A percentile compares a stretch with the other conserved stretches of the same genome.
Conservation (phyloP, 2,113 vertebrate species). For the Australoheros scitulus region DNA sequence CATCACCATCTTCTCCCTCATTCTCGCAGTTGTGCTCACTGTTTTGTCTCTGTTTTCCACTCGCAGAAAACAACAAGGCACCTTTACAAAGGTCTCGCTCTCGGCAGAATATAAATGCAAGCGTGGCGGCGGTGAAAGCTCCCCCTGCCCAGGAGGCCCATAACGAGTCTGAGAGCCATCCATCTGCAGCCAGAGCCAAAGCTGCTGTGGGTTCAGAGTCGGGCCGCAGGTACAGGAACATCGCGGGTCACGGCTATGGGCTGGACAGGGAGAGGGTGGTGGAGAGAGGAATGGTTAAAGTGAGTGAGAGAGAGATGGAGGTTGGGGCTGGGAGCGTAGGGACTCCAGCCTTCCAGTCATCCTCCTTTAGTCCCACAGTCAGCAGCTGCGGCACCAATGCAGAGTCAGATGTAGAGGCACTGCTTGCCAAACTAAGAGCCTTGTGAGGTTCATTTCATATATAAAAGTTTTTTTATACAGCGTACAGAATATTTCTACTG, state of each 20-base stretch:
- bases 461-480: background rate
- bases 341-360: background rate
- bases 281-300: conserved; percentile 65
- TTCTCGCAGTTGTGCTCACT: conserved; percentile 24
- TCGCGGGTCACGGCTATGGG: conserved; percentile 26
- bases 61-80: conserved; percentile 90
- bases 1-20: conserved; percentile 22
- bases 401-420: conserved; percentile 89
- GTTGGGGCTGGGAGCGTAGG: conserved; percentile 29
- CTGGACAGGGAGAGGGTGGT: conserved; percentile 53
- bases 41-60: conserved; percentile 52
- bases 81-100: conserved; percentile 87
- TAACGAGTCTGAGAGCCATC: conserved; percentile 82
- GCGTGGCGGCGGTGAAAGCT: conserved; percentile 77
- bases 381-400: conserved; percentile 44
- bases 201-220: conserved; percentile 34
- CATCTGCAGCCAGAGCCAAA: conserved; percentile 66
- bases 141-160: conserved; percentile 84
- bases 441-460: conserved; percentile 75
- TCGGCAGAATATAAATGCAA: conserved; percentile 84
- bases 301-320: conserved; percentile 31
- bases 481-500: background rate
- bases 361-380: conserved; percentile 26
- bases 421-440: conserved; percentile 90
- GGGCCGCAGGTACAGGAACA: conserved; percentile 45